Base-by-base conservation (phyloP, 2,797 vertebrate species). In the Danio aesculapii region DNA sequence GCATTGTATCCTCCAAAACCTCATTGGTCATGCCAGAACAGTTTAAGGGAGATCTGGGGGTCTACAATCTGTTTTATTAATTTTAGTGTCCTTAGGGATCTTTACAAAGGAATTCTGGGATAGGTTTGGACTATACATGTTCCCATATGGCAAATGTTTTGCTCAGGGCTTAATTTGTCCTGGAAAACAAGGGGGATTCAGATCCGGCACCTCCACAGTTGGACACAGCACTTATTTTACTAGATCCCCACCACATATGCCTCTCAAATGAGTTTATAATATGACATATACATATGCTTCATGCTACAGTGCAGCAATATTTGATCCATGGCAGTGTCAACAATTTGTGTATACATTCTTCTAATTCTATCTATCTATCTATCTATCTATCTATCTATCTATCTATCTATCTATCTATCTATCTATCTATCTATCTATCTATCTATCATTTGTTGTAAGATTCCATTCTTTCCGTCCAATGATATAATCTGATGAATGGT, bases 1-100 rank as follows among this genome's bases (percentile, higher is more conserved):
- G 77, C 21, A 79, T 69, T 67, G 57, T 2, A 19, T 69, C 58
- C 67, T 82, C 81, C 39, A 77, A 81, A 71, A 49, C 19, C 16
- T 39, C 44, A 68, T 14, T 43, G 72, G 11, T 62, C 41, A 80
- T 55, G 74, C 75, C 73, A 74, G 73, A 80, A 79, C 81, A 57
- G 59, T 81, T 83, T 84, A 75, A 84, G n/a, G 50, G 74, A 73
- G 75, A 81, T 76, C 61, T 72, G 77, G 81, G 81, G 79, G 41
- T 78, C 78, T 43, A 6, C 69, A 77, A 79, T 84, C 77, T 86
- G 83, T 82, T 83, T 68, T 84, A 86, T 84, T 83, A 76, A 84
- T 86, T 84, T 77, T 57, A 84, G 44, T 49, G 68, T 82, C 73
- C 69, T 68, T 30, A 9, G 61, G 77, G 81, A 80, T 57, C 77